A percentile compares a stretch with the other conserved stretches of the same genome.
Conservation (phyloP, 2,113 vertebrate genomes). For the Cettia cetti region DNA sequence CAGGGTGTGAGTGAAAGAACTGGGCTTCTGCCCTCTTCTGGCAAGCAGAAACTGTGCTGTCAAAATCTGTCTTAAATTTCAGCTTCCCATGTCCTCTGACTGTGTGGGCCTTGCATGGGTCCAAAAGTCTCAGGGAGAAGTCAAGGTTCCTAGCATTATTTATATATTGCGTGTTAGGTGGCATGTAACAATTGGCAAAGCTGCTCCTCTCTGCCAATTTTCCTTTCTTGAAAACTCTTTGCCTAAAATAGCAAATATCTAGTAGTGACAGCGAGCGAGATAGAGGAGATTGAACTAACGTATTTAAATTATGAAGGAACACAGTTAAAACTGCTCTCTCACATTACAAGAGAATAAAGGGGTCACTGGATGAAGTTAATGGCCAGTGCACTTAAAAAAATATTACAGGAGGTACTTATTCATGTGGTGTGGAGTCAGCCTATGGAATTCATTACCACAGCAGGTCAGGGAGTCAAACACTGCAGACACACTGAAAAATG, state of each 20-base stretch:
- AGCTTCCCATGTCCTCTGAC: background rate
- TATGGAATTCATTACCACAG: background rate
- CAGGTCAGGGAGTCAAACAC: background rate
- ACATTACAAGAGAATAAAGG: background rate
- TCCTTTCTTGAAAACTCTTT: background rate
- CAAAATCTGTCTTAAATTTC: background rate
- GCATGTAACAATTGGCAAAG: background rate
- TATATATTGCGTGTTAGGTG: background rate
- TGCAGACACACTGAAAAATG: background rate
- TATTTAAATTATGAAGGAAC: background rate
- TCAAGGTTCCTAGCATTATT: background rate
- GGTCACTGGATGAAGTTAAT: background rate
- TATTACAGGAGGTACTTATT: background rate
- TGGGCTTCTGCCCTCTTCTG: background rate
- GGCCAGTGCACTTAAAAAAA: background rate
- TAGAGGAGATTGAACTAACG: background rate
- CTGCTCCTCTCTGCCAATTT: background rate
- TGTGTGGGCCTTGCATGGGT: background rate
- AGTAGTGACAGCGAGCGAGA: background rate
- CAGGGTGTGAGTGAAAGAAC: background rate
- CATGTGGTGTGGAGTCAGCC: background rate
- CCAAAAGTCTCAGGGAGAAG: background rate
- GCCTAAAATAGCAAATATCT: background rate
- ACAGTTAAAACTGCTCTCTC: background rate
- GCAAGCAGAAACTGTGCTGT: background rate